Conservation (phyloP, 2,797 vertebrate species). For the Malurus splendens region DNA sequence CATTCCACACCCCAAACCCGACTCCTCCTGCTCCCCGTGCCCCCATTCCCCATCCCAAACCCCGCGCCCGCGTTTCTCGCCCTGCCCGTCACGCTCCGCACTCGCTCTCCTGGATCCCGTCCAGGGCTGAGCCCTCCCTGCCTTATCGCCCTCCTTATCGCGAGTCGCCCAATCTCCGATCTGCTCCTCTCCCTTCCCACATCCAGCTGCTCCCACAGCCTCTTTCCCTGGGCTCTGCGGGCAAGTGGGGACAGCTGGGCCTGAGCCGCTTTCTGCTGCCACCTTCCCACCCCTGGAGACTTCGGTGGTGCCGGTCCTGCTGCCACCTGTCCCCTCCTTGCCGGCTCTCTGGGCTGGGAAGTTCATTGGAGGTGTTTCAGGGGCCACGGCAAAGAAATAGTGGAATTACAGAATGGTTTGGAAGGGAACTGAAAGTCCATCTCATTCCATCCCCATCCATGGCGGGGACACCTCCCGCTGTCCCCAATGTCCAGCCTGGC, state of each 20-base stretch:
- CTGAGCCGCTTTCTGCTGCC: neutral
- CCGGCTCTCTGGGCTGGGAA: neutral
- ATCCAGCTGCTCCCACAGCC: neutral
- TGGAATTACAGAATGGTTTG: neutral
- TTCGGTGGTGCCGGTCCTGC: neutral
- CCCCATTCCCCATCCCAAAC: neutral
- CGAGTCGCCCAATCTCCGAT: neutral
- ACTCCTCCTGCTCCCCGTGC: neutral
- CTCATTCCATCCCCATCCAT: accelerated
- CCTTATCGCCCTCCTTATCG: neutral
- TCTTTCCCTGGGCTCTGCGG: neutral
- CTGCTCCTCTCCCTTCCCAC: neutral
- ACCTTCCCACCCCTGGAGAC: neutral
- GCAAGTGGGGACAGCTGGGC: neutral
- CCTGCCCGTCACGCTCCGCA: neutral
- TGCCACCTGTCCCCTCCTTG: accelerated
- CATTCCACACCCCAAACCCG: too few relatives aligned
- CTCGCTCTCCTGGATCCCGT: neutral
- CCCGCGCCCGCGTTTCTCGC: neutral
- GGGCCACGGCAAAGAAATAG: neutral
- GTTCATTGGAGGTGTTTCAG: accelerated
- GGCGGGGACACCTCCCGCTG: accelerated
- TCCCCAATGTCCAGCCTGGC: accelerated
- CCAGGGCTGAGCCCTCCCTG: neutral
- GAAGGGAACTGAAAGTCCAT: neutral